Percentiles rank a stretch among this genome's conserved stretches.
Conservation (phyloP, 2,797 vertebrate genomes). For the Sebastolobus altivelis region DNA sequence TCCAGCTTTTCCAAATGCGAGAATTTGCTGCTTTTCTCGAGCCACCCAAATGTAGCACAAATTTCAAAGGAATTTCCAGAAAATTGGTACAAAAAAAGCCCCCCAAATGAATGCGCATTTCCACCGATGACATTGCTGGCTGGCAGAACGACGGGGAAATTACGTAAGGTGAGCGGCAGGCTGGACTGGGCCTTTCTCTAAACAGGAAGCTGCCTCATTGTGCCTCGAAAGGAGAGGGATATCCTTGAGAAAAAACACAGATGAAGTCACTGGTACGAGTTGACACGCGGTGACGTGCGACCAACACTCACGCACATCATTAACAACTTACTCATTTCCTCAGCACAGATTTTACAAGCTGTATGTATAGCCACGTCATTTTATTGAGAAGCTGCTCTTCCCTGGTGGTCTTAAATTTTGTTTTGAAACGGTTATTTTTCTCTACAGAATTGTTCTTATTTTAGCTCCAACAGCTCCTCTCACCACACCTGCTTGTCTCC, state of each 20-base stretch:
- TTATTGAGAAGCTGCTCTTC: not conserved
- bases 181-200: constrained; percentile 69
- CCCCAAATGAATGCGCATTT: not conserved
- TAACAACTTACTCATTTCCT: constrained; percentile 52
- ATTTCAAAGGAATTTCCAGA: not conserved
- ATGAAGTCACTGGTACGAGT: constrained; percentile 80
- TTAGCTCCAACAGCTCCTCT: constrained; percentile 17
- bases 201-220: constrained; percentile 88
- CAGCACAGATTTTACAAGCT: not conserved
- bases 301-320: constrained; percentile 22
- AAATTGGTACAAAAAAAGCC: not conserved
- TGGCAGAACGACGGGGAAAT: constrained; percentile 39
- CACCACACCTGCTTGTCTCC: constrained; percentile 52
- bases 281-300: constrained; percentile 64
- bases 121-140: not conserved
- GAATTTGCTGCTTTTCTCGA: not conserved
- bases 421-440: constrained; percentile 18
- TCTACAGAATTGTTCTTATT: constrained; percentile 20
- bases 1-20: not conserved
- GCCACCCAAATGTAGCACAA: not conserved
- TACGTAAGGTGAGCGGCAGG: constrained; percentile 54
- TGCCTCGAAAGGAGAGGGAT: constrained; percentile 84
- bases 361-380: fast-evolving
- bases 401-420: constrained; percentile 12
- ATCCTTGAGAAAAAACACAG: constrained; percentile 84